These are phyloP conservation scores for Prionailurus bengalensis DNA, from an alignment of 2,113 vertebrate genomes.

Conservation along the genomic window DNA sequence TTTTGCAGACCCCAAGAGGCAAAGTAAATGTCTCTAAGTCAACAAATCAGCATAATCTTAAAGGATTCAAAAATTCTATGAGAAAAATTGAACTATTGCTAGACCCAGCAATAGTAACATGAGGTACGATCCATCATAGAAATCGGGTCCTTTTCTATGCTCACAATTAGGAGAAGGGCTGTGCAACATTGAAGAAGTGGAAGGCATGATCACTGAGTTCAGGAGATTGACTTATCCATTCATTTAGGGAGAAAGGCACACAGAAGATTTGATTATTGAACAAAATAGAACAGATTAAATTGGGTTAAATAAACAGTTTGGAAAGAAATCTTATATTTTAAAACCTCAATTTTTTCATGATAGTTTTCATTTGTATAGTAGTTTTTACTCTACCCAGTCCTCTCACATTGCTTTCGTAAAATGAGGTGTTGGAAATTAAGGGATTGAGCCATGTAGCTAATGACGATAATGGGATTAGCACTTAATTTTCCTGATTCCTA, in stretches of 20 bases:
- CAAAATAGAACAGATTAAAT: background rate
- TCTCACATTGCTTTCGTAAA: background rate
- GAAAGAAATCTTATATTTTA: background rate
- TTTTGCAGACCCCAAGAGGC: background rate
- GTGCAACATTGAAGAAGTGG: background rate
- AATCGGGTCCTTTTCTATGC: background rate
- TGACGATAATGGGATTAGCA: background rate
- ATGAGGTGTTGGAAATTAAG: background rate
- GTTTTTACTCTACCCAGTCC: background rate
- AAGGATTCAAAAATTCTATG: background rate
- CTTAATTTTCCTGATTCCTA: background rate
- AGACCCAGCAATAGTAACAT: background rate
- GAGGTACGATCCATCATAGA: background rate
- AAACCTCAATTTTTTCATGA: background rate
- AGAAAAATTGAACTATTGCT: background rate
- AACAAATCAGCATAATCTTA: background rate
- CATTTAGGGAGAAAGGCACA: background rate
- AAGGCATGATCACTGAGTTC: background rate
- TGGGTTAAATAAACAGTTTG: background rate
- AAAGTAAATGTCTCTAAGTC: background rate
- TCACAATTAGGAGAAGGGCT: background rate
- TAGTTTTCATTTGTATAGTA: background rate
- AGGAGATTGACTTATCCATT: background rate
- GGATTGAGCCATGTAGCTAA: background rate
- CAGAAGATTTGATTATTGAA: background rate